Base-by-base conservation (phyloP, 2,797 vertebrate species). In the Coluber constrictor region DNA sequence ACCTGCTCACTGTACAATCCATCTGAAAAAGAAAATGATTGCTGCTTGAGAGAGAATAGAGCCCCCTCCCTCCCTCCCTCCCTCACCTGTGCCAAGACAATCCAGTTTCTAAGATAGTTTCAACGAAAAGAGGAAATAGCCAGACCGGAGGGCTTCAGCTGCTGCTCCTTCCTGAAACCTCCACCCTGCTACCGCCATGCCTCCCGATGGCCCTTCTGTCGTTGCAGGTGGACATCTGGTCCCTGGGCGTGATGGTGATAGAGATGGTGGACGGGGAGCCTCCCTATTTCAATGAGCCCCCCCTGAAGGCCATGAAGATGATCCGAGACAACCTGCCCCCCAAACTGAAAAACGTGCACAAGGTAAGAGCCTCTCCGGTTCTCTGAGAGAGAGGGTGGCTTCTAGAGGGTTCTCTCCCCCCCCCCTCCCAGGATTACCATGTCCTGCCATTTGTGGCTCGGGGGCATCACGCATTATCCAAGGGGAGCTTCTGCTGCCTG, bases 251-350 rank as follows among this genome's bases (percentile, higher is more conserved):
- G 93, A 99, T 99, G 99, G 99, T 99, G 51, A 99, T 99, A 0
- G 99, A 99, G 97, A 99, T 99, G 99, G 99, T 99, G 25, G 99
- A 99, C 0, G 99, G 99, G 63, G 99, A 99, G 37, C 99, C 99
- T 0, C 99, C 99, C 0, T 99, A 99, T 93, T 99, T 99, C 95
- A 99, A 99, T 0, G 99, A 99, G 96, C 99, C 99, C 0, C 99
- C 99, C 0, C 98, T 99, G 25, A 99, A 99, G 96, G 99, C 99
- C 87, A 99, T 99, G 99, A 99, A 99, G 96, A 99, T 99, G 99
- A 99, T 99, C 93, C 98, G 99, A 12, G 99, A 99, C 98, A 99
- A 99, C 95, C 96, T 99, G 60, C 99, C 99, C 0, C 99, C 99
- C 51, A 99, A 99, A 95, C 98, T 99, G 12, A 99, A 99, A 96